Percentiles rank a stretch among this genome's conserved stretches.
phyloP scores from a whole-genome alignment of 2,113 vertebrate genomes.

The Pavo muticus region DNA sequence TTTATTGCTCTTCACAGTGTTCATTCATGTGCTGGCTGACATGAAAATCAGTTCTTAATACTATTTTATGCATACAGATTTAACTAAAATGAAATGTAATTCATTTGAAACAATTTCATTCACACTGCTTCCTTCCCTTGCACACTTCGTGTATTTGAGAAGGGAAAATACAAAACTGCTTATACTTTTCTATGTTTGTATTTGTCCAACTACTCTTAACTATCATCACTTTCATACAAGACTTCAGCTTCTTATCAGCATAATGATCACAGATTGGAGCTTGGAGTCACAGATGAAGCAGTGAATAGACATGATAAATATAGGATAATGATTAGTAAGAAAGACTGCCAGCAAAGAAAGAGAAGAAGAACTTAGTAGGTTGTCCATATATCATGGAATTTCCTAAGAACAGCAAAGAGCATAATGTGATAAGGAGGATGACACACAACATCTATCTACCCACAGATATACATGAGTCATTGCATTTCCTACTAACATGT shows the following conservation, averaged over 20 bases:
- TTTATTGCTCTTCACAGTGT: not conserved
- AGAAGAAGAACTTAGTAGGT: not conserved
- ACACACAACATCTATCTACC: not conserved
- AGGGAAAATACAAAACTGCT: not conserved
- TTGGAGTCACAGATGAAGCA: not conserved
- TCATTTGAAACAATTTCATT: not conserved
- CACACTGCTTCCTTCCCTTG: not conserved
- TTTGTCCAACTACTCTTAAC: not conserved
- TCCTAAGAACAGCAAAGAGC: not conserved
- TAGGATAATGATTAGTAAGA: not conserved
- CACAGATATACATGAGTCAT: not conserved
- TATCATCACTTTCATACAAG: not conserved
- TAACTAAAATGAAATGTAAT: not conserved
- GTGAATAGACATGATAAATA: not conserved
- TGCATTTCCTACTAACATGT: rapidly evolving
- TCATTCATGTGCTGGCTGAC: not conserved
- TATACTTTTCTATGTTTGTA: not conserved
- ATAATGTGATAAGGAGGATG: rapidly evolving
- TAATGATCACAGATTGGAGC: not conserved
- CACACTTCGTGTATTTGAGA: not conserved
- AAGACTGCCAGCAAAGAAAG: not conserved
- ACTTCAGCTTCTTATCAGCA: not conserved
- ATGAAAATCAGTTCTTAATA: not conserved
- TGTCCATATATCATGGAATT: too few relatives aligned
- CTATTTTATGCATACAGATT: not conserved